phyloP scores from a whole-genome alignment of 2,113 vertebrate genomes.

The Rhadina sibilatrix region DNA sequence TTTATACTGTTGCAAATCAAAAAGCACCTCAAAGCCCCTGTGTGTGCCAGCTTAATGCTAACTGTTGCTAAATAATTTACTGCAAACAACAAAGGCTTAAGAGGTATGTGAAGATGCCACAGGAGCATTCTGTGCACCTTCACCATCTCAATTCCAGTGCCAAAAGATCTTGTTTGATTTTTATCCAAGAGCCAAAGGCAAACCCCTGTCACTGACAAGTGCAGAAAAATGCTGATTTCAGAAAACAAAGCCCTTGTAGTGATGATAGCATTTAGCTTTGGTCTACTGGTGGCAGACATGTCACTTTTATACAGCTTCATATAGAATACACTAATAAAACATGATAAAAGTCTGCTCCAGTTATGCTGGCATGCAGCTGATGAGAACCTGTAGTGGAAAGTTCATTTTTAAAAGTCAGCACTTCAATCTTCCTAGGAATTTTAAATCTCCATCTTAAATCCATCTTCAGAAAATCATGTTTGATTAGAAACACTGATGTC shows the following conservation, averaged over 20 bases:
- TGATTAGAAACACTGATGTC: not conserved
- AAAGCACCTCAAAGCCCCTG: not conserved
- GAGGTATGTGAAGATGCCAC: not conserved
- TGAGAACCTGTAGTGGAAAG: not conserved
- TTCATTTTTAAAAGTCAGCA: not conserved
- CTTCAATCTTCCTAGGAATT: not conserved
- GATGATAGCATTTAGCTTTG: conserved; percentile 18
- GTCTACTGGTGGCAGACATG: not conserved
- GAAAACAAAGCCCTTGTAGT: not conserved
- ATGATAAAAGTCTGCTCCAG: conserved; percentile 3
- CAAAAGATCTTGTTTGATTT: not conserved
- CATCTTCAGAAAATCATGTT: not conserved
- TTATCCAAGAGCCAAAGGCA: not conserved
- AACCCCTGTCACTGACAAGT: not conserved
- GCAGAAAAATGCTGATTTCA: not conserved
- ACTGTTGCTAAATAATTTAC: conserved; percentile 55
- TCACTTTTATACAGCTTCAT: conserved; percentile 29
- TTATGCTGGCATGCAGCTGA: not conserved
- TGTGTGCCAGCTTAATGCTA: not conserved
- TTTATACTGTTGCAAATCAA: not conserved
- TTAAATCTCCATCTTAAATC: not conserved
- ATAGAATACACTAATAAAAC: not conserved
- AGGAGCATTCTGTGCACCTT: not conserved
- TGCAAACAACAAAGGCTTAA: conserved; percentile 38
- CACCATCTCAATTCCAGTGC: not conserved